Conservation (phyloP, 2,113 vertebrate species). For the Thryonomys swinderianus region DNA sequence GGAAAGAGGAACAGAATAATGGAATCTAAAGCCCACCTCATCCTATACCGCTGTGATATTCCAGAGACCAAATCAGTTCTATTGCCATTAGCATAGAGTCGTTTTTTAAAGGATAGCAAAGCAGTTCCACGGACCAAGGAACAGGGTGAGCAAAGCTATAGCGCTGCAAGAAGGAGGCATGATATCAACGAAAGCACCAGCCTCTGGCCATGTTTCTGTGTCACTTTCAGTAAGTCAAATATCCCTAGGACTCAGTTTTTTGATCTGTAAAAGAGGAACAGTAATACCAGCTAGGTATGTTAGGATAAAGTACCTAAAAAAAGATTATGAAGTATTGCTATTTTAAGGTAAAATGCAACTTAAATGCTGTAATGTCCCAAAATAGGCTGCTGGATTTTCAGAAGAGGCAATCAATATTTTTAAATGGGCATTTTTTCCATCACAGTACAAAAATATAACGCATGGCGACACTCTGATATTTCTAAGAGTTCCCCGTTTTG, state of each 20-base stretch:
- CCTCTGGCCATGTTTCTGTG: not conserved
- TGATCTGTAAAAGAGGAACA: constrained; percentile 27
- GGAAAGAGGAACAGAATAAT: not conserved
- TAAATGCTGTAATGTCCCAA: constrained; percentile 33
- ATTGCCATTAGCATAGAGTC: not conserved
- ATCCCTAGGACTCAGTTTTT: constrained; percentile 1
- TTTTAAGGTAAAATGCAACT: constrained; percentile 64
- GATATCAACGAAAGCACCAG: not conserved
- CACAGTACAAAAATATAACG: constrained; percentile 46
- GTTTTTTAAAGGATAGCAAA: not conserved
- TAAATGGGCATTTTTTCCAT: constrained; percentile 65
- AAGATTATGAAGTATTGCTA: not conserved
- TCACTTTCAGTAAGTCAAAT: not conserved
- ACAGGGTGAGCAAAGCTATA: not conserved
- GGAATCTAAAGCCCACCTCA: not conserved
- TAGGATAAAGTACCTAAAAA: constrained; percentile 30
- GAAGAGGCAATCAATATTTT: constrained; percentile 67
- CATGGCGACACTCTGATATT: constrained; percentile 31
- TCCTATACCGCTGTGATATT: not conserved
- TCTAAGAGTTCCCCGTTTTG: not conserved
- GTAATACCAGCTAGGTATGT: not conserved
- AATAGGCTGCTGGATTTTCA: constrained; percentile 46
- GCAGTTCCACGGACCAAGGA: not conserved
- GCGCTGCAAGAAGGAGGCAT: not conserved
- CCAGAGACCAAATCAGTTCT: not conserved